Evolutionary conservation across 2,888 invertebrate species (phyloP).

Genomic region (Dugesia japonica): DNA sequence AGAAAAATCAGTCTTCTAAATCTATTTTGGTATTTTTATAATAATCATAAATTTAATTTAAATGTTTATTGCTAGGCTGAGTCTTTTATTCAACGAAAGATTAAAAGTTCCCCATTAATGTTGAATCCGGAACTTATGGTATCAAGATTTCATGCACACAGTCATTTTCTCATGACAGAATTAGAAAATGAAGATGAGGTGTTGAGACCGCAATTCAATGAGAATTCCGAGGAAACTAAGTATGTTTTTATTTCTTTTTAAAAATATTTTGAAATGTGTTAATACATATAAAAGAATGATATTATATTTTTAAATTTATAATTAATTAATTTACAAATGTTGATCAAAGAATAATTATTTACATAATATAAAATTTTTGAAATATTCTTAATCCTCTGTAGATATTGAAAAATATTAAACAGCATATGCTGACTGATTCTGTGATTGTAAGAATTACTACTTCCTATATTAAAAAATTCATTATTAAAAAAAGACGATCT

Average conservation of each 20-base stretch:
- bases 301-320: neutral
- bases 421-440: no score
- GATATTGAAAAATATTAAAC: no score
- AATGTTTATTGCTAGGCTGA: neutral
- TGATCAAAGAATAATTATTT: no score
- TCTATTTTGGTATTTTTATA: neutral
- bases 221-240: neutral
- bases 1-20: neutral
- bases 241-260: neutral
- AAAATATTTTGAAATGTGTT: neutral
- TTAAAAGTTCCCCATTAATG: conserved; percentile 46
- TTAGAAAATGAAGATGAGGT: conserved; percentile 47
- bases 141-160: conserved; percentile 47
- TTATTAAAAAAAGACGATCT: no score
- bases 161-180: conserved; percentile 43
- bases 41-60: neutral
- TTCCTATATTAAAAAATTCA: no score
- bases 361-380: no score
- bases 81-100: conserved; percentile 27
- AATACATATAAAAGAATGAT: neutral
- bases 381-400: no score
- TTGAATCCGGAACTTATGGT: conserved; percentile 46
- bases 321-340: no score
- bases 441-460: no score
- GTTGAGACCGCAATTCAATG: conserved; percentile 41